Conservation (phyloP, 2,888 invertebrate genomes). For the Margaritifera margaritifera region DNA sequence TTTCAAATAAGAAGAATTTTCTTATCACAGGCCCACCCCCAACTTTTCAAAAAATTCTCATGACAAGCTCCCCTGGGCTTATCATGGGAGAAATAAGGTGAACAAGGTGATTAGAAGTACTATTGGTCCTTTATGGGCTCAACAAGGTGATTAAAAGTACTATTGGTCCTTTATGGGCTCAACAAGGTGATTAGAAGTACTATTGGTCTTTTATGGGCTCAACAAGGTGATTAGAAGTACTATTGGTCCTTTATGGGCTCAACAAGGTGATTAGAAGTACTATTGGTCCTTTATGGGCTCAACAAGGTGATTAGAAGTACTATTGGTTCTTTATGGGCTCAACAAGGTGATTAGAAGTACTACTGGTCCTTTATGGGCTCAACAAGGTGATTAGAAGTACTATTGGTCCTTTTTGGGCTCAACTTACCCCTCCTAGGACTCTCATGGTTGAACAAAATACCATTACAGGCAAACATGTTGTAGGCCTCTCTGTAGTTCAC, state of each 20-base stretch:
- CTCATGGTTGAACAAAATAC: constrained; percentile 74
- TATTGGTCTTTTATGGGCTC: too few relatives aligned
- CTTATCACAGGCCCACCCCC: too few relatives aligned
- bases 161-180: too few relatives aligned
- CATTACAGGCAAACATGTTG: constrained; percentile 72
- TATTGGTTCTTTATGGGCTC: too few relatives aligned
- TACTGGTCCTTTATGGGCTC: too few relatives aligned
- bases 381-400: neutral
- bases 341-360: neutral
- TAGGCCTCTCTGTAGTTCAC: constrained; percentile 73
- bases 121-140: too few relatives aligned
- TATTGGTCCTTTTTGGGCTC: neutral
- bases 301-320: neutral
- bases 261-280: neutral
- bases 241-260: too few relatives aligned
- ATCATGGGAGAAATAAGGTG: neutral
- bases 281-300: too few relatives aligned
- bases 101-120: neutral
- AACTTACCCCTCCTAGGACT: constrained; percentile 70
- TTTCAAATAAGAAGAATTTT: too few relatives aligned
- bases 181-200: neutral
- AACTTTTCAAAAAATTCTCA: too few relatives aligned
- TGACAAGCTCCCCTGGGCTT: too few relatives aligned
- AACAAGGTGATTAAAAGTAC: neutral
- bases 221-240: neutral